A percentile compares a stretch with the other conserved stretches of the same genome.
phyloP scores from a whole-genome alignment of 2,113 vertebrate genomes.

The Cebidichthys violaceus region DNA sequence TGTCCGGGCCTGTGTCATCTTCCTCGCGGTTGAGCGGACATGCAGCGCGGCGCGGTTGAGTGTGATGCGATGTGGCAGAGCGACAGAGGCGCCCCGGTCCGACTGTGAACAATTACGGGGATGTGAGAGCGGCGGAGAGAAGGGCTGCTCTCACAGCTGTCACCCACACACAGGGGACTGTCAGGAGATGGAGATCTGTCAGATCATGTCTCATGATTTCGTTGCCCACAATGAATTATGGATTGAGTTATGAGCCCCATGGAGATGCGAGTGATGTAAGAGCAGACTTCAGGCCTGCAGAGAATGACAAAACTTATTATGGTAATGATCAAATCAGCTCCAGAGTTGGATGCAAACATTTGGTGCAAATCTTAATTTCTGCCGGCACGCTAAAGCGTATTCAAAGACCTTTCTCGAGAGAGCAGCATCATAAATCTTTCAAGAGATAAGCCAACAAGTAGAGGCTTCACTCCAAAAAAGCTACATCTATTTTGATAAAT shows the following conservation, averaged over 20 bases:
- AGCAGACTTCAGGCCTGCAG: not conserved
- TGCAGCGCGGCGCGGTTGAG: constrained; percentile 37
- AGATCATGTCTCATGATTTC: constrained; percentile 62
- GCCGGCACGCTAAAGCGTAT: not conserved
- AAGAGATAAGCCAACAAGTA: constrained; percentile 1
- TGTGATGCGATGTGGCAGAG: constrained; percentile 78
- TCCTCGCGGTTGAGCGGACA: constrained; percentile 53
- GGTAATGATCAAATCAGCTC: constrained; percentile 10
- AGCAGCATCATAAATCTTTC: constrained; percentile 14
- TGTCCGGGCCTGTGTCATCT: constrained; percentile 53
- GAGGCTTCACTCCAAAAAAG: constrained; percentile 16
- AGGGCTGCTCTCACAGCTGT: constrained; percentile 76
- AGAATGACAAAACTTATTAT: constrained; percentile 28
- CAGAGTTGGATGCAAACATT: constrained; percentile 28
- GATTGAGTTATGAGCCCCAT: constrained; percentile 53
- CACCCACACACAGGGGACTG: constrained; percentile 59
- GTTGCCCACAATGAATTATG: constrained; percentile 67
- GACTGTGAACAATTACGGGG: constrained; percentile 76
- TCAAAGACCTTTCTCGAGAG: constrained; percentile 4
- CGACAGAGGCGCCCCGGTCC: constrained; percentile 57
- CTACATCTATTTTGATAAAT: constrained; percentile 20
- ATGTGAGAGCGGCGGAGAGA: constrained; percentile 66
- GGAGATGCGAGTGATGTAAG: constrained; percentile 51
- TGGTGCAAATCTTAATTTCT: constrained; percentile 22
- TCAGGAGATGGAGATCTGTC: constrained; percentile 74